These are phyloP conservation scores for Caretta caretta DNA, from an alignment of 2,113 vertebrate genomes.

Conservation along the genomic window DNA sequence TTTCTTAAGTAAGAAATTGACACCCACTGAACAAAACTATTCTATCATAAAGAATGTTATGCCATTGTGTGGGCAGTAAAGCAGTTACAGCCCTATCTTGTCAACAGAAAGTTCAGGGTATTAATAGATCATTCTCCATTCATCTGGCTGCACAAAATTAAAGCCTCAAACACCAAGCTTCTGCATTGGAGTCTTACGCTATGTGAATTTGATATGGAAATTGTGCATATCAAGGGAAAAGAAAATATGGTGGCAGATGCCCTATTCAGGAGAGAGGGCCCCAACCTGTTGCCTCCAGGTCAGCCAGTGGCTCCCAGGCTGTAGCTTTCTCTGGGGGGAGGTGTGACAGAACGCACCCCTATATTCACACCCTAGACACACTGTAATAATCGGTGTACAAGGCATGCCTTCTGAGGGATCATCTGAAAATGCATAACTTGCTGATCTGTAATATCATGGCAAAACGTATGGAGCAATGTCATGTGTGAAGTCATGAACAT, in stretches of 20 bases:
- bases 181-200: not conserved
- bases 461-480: not conserved
- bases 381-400: not conserved
- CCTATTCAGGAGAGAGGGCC: not conserved
- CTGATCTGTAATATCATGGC: not conserved
- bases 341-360: not conserved
- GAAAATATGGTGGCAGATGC: not conserved
- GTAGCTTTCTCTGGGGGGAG: too few relatives aligned
- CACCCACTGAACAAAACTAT: not conserved
- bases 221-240: not conserved
- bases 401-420: not conserved
- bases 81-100: not conserved
- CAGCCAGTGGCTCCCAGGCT: not conserved
- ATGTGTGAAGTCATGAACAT: not conserved
- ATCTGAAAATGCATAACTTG: not conserved
- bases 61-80: not conserved
- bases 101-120: not conserved
- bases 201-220: not conserved
- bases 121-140: not conserved
- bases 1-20: not conserved
- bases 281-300: not conserved
- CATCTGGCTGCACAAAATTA: not conserved
- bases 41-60: not conserved
- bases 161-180: not conserved
- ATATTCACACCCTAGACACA: not conserved